A percentile compares a stretch with the other conserved stretches of the same genome.
Conservation (phyloP, 2,797 vertebrate species). For the Florisuga fusca region DNA sequence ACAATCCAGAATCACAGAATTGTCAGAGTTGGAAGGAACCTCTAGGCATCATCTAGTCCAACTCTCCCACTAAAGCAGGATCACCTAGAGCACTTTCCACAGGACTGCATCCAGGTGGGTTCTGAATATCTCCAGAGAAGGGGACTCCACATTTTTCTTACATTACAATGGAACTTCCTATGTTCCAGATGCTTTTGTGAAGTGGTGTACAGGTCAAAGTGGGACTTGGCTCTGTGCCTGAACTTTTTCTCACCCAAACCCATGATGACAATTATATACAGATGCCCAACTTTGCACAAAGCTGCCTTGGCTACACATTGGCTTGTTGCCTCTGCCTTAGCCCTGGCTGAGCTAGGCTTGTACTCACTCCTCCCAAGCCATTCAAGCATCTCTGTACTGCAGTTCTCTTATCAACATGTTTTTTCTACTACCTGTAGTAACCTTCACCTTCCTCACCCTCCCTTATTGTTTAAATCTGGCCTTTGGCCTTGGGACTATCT, state of each 20-base stretch:
- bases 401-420: neutral
- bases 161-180: too few species aligned
- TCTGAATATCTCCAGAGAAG: too few species aligned
- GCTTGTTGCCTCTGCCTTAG: neutral
- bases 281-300: neutral
- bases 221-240: neutral
- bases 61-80: too few species aligned
- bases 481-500: neutral
- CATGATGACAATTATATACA: neutral
- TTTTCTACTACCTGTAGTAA: neutral
- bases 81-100: too few species aligned
- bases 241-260: neutral
- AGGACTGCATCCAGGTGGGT: too few species aligned
- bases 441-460: neutral
- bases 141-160: too few species aligned
- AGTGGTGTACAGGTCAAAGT: neutral
- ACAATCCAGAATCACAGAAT: too few species aligned
- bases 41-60: too few species aligned
- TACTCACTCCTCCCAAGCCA: neutral
- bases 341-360: neutral
- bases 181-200: neutral
- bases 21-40: too few species aligned
- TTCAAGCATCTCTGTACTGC: neutral
- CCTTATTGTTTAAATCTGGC: neutral
- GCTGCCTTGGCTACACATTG: neutral